These are phyloP conservation scores for Melanaphis sacchari DNA, from an alignment of 1,140 invertebrate genomes.

Conservation along the genomic window DNA sequence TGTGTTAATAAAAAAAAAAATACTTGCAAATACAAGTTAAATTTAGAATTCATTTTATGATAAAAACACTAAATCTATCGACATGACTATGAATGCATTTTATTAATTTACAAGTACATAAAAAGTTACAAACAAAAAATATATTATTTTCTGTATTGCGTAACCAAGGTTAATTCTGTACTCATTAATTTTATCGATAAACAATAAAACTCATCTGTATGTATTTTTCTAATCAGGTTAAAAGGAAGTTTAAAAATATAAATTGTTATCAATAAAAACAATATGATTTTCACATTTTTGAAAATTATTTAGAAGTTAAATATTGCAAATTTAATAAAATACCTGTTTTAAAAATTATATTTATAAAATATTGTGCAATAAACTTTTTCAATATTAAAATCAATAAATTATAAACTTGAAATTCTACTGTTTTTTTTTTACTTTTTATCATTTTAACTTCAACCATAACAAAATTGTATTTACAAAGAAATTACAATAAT, in stretches of 20 bases:
- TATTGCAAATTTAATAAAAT: no score
- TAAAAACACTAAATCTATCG: neutral
- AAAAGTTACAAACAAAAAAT: neutral
- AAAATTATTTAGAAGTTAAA: no score
- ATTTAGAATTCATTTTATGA: neutral
- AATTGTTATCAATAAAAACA: neutral
- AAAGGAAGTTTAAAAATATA: neutral
- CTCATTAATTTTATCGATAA: neutral
- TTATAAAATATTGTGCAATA: neutral
- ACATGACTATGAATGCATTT: neutral
- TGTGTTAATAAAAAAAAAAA: no score
- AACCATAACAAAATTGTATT: neutral
- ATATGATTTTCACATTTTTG: neutral
- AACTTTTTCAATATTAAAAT: neutral
- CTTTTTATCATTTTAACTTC: neutral
- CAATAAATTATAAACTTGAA: neutral
- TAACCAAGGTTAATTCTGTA: neutral
- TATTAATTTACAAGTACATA: neutral
- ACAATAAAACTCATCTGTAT: neutral
- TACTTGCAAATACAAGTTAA: neutral
- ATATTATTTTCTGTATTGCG: no score
- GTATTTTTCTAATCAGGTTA: neutral
- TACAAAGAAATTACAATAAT: neutral
- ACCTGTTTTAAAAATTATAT: neutral
- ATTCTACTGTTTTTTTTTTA: neutral